These are phyloP conservation scores for Plotosus lineatus DNA, from an alignment of 2,113 vertebrate genomes.

Conservation along the genomic window DNA sequence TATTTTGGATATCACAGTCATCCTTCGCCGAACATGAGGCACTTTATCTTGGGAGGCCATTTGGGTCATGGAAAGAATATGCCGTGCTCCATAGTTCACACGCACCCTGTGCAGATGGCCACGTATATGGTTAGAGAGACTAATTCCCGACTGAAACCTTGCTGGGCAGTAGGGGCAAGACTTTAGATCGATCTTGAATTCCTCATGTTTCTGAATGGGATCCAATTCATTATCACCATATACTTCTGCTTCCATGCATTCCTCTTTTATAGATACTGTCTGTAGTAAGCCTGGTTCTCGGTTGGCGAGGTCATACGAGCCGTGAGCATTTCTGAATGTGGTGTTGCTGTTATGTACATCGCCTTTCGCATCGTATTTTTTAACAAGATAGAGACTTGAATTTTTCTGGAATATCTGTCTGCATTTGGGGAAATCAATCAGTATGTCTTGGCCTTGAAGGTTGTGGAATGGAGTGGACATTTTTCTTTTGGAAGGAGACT, in stretches of 20 bases:
- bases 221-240: slow-evolving; percentile 42
- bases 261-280: slow-evolving; percentile 48
- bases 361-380: slow-evolving; percentile 18
- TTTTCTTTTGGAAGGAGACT: slow-evolving; percentile 69
- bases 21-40: slow-evolving; percentile 81
- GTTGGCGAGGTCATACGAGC: slow-evolving; percentile 9
- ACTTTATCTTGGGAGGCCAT: slow-evolving; percentile 85
- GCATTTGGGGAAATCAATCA: slow-evolving; percentile 84
- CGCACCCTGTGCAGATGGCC: slow-evolving; percentile 91
- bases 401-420: slow-evolving; percentile 69
- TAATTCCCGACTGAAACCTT: slow-evolving; percentile 89
- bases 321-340: slow-evolving; percentile 38
- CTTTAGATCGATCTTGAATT: slow-evolving; percentile 77
- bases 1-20: slow-evolving; percentile 12
- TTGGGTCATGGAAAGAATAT: slow-evolving; percentile 86
- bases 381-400: slow-evolving; percentile 45
- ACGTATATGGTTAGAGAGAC: slow-evolving; percentile 90
- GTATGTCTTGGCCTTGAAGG: slow-evolving; percentile 81
- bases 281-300: slow-evolving; percentile 15
- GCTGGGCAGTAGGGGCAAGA: slow-evolving; percentile 90
- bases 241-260: slow-evolving; percentile 54
- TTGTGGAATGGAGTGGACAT: slow-evolving; percentile 82
- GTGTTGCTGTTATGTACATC: slow-evolving; percentile 4
- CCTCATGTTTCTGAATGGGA: slow-evolving; percentile 12
- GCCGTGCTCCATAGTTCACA: slow-evolving; percentile 85